A percentile compares a stretch with the other conserved stretches of the same genome.
These are phyloP conservation scores for Polypedilum pembai DNA, from an alignment of 1,140 invertebrate genomes.

Conservation along the genomic window DNA sequence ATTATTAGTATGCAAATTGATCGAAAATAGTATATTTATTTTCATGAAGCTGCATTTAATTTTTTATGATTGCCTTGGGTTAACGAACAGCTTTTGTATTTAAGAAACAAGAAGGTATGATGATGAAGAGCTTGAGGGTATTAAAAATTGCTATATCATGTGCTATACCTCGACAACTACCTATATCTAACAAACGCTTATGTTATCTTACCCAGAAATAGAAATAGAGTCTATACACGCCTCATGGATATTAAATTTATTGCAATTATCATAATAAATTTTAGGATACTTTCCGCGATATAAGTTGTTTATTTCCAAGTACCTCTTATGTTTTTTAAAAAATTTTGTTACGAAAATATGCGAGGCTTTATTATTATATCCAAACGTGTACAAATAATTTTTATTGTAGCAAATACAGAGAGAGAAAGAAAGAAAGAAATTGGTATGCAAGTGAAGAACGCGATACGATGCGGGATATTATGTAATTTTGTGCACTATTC, in stretches of 20 bases:
- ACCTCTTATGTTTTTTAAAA: background rate
- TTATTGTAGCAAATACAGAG: no score
- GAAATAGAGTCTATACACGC: background rate
- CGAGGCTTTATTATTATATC: no score
- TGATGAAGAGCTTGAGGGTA: background rate
- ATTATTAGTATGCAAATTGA: conserved; percentile 1
- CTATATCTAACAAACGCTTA: background rate
- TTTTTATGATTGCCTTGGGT: background rate
- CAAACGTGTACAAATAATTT: no score
- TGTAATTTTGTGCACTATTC: conserved; percentile 17
- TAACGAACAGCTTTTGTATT: background rate
- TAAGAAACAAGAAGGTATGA: background rate
- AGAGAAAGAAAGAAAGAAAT: background rate
- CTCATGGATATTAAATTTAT: conserved; percentile 11
- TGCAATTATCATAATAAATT: background rate
- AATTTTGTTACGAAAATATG: no score
- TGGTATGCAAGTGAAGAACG: background rate
- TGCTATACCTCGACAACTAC: background rate
- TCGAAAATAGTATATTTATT: background rate
- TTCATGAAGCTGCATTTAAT: background rate
- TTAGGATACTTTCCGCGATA: no score
- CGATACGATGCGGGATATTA: background rate
- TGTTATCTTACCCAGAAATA: background rate
- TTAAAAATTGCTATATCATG: background rate
- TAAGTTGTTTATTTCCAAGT: no score